Base-by-base conservation (phyloP, 2,113 vertebrate genomes). In the Lagenorhynchus albirostris region DNA sequence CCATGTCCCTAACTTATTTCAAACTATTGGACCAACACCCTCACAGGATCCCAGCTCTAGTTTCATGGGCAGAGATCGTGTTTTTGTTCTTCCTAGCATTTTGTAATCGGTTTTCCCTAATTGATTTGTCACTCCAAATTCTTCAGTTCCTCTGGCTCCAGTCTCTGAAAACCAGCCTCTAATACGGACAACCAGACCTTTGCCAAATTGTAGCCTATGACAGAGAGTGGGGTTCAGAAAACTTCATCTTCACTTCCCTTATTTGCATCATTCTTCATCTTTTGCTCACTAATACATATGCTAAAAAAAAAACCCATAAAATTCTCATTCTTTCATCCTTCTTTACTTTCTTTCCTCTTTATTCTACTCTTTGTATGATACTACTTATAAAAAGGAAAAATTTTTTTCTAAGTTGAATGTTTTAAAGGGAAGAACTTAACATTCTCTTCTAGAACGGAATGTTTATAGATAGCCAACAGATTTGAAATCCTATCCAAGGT, bases 401-500 rank as follows among this genome's bases (percentile, higher is more conserved):
- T 62, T 60, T 67, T 74, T 53, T 53, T 67, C 63, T 44, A 79
- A 71, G 23, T 82, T 91, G 21, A 47, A 36, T 63, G 31, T 67
- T 87, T 96, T 67, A 89, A 84, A 92, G 73, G n/a, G 29, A 95
- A 77, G 12, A 95, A 91, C 26, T 67, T 67, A 71, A 33, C n/a
- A 63, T 95, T 92, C 33, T 89, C 31, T 73, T 26, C 21, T 36
- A 91, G 62, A 93, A 85, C 29, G 29, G 29, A 81, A 58, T 76
- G 53, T 67, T 71, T 85, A 81, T 26, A 90, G 79, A 89, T 73
- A 82, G 53, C 44, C 14, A 77, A 31, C 58, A 38, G 62, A 85
- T 71, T 94, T 95, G 80, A 91, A 95, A 84, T 73, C 47, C 76
- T 92, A 71, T 29, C 21, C 31, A 90, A 97, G 93, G 87, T 95